These are phyloP conservation scores for Papilio glaucus DNA, from an alignment of 1,140 invertebrate genomes.

Conservation along the genomic window DNA sequence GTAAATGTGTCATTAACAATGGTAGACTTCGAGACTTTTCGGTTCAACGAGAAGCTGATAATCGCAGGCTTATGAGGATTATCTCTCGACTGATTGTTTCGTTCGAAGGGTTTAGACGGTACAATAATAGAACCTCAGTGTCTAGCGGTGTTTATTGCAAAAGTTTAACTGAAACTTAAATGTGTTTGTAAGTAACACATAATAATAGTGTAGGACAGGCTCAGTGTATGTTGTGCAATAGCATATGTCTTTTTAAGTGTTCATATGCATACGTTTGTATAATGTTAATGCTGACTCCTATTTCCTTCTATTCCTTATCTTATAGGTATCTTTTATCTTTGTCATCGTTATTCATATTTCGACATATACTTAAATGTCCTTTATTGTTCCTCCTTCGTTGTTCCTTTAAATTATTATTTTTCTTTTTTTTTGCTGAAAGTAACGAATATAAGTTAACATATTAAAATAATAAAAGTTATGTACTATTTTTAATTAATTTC, in stretches of 20 bases:
- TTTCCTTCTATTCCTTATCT: background rate
- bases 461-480: no score
- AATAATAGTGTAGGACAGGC: background rate
- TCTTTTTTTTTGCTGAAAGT: no score
- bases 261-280: no score
- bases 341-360: no score
- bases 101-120: slow-evolving; percentile 30
- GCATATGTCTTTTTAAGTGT: slow-evolving; percentile 40
- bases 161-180: background rate
- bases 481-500: no score
- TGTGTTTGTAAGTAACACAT: background rate
- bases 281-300: background rate
- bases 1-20: slow-evolving; percentile 79
- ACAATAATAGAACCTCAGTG: background rate
- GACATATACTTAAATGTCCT: no score
- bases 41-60: slow-evolving; percentile 69
- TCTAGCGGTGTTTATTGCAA: background rate
- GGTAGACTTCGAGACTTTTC: slow-evolving; percentile 76
- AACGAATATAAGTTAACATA: no score
- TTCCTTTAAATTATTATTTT: no score
- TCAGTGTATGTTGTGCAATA: background rate
- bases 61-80: slow-evolving; percentile 80
- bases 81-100: slow-evolving; percentile 55
- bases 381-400: no score
- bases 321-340: no score